Percentiles rank a stretch among this genome's conserved stretches.
Evolutionary conservation across 2,888 invertebrate species (phyloP).

Genomic region (Ischnura elegans): DNA sequence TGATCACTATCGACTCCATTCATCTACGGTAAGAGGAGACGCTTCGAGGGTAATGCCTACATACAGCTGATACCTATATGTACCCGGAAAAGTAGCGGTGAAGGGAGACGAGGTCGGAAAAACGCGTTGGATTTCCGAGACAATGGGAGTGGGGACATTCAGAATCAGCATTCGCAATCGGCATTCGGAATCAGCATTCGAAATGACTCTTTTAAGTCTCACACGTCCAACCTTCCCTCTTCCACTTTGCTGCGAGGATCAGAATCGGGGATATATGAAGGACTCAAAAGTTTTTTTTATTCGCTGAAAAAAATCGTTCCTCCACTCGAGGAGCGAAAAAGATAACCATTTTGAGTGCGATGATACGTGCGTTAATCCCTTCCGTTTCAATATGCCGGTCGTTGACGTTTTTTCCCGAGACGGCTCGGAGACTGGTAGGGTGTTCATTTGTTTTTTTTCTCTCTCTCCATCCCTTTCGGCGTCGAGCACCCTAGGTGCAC

Average conservation of each 20-base stretch:
- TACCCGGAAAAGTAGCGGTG: no score
- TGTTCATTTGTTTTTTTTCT: neutral
- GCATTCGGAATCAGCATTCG: neutral
- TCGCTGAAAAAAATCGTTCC: constrained; percentile 2
- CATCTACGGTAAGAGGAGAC: neutral
- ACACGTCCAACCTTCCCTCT: no score
- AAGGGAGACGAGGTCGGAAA: neutral
- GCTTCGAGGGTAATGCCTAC: neutral
- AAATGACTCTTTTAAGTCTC: neutral
- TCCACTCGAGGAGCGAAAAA: neutral
- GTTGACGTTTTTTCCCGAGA: neutral
- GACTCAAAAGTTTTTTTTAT: neutral
- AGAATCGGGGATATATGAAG: neutral
- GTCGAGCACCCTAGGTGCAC: neutral
- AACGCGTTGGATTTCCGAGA: neutral
- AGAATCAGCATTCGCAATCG: neutral
- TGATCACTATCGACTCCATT: neutral
- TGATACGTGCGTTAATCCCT: neutral
- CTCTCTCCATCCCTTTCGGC: neutral
- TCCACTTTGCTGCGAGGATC: neutral
- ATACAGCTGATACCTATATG: neutral
- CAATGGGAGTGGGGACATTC: neutral
- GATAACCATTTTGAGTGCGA: neutral
- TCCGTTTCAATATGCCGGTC: constrained; percentile 26
- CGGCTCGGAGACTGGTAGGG: neutral